phyloP scores from a whole-genome alignment of 2,797 vertebrate species.

The Malacoraja senta region DNA sequence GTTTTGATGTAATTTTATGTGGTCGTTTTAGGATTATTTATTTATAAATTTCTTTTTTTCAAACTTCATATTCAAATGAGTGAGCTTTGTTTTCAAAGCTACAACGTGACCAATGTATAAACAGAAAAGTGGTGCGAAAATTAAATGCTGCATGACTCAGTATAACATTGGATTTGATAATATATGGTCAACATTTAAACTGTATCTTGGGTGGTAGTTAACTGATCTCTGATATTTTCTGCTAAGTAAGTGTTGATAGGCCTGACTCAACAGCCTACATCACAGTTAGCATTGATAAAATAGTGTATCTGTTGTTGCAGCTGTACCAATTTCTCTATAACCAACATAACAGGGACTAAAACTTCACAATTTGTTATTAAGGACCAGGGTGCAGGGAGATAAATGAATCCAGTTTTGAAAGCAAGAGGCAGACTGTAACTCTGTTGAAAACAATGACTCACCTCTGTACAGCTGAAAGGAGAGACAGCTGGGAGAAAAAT shows the following conservation, averaged over 20 bases:
- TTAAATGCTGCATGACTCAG: not conserved
- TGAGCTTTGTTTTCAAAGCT: not conserved
- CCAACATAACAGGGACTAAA: not conserved
- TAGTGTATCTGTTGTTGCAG: not conserved
- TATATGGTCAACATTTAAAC: not conserved
- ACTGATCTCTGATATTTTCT: not conserved
- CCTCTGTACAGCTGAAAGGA: not conserved
- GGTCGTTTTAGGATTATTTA: not conserved
- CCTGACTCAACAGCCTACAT: not conserved
- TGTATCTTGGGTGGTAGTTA: not conserved
- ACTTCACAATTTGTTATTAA: not conserved
- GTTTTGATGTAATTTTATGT: not conserved
- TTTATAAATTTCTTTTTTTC: not conserved
- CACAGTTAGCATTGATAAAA: slow-evolving; percentile 2
- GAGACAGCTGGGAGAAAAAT: not conserved
- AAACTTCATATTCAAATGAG: not conserved
- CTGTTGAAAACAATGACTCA: not conserved
- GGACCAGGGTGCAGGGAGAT: not conserved
- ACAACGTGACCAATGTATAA: not conserved
- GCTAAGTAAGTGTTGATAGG: slow-evolving; percentile 8
- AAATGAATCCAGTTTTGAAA: not conserved
- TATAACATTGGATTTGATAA: not conserved
- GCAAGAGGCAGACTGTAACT: not conserved
- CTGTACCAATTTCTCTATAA: not conserved
- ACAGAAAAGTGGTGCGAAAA: too few species aligned